Evolutionary conservation across 2,797 vertebrate genomes (phyloP).

Genomic region (Girardinus metallicus): DNA sequence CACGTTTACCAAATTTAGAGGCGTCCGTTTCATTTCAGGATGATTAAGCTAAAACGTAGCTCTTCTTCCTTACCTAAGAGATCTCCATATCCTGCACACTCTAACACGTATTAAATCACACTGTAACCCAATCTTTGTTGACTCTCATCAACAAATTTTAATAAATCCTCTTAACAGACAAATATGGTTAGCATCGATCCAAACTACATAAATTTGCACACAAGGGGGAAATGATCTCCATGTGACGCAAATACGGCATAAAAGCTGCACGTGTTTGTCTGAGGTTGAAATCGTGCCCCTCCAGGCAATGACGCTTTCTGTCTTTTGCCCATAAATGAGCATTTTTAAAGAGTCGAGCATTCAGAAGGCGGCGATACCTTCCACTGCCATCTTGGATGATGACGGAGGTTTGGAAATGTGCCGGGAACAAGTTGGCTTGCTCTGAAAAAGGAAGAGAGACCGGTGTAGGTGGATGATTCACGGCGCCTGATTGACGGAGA

Average conservation of each 20-base stretch:
- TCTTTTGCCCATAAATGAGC: not conserved
- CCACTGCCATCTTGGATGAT: constrained; percentile 23
- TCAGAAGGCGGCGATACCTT: constrained; percentile 15
- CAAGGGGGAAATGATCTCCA: not conserved
- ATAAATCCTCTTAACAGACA: constrained; percentile 2
- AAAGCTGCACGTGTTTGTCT: not conserved
- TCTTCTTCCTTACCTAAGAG: not conserved
- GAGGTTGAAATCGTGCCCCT: not conserved
- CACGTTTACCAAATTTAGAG: not conserved
- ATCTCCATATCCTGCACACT: not conserved
- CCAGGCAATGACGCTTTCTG: constrained; percentile 4
- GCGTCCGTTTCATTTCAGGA: not conserved
- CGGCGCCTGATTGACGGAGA: constrained; percentile 48
- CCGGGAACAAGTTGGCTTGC: constrained; percentile 32
- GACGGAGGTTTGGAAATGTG: constrained; percentile 41
- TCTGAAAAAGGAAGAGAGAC: constrained; percentile 19
- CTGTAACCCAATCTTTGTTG: not conserved
- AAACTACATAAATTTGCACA: not conserved
- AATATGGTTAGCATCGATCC: not conserved
- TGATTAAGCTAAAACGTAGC: not conserved
- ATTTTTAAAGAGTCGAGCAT: constrained; percentile 39
- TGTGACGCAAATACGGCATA: not conserved
- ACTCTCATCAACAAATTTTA: not conserved
- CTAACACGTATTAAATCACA: not conserved
- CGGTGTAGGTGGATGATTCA: constrained; percentile 65